A percentile compares a stretch with the other conserved stretches of the same genome.
Conservation (phyloP, 2,113 vertebrate genomes). For the Nothoprocta perdicaria region DNA sequence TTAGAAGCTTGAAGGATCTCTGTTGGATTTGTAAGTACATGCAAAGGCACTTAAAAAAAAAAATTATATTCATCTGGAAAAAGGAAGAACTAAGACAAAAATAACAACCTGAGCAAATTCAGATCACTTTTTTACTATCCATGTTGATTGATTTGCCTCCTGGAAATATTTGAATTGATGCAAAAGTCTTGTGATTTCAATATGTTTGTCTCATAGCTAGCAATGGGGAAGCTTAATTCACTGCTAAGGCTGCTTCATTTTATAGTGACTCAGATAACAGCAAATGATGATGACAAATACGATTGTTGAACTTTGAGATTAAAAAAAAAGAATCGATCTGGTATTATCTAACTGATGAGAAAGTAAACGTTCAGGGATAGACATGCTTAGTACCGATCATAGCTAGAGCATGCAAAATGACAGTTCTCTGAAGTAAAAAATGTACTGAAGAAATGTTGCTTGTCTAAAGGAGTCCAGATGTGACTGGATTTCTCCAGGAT, state of each 20-base stretch:
- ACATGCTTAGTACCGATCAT: not conserved
- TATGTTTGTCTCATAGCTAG: not conserved
- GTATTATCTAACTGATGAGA: not conserved
- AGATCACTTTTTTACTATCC: fast-evolving
- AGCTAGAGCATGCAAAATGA: fast-evolving
- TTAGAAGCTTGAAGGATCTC: not conserved
- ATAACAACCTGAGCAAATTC: not conserved
- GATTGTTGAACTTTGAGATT: not conserved
- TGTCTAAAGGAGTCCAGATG: not conserved
- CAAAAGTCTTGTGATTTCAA: not conserved
- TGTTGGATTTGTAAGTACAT: not conserved
- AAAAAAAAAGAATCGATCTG: not conserved
- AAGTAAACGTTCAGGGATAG: not conserved
- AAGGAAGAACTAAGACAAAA: not conserved
- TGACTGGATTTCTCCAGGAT: not conserved
- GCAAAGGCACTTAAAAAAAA: not conserved
- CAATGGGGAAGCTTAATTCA: not conserved
- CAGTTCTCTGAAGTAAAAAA: not conserved
- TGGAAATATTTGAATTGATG: not conserved
- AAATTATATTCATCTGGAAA: not conserved
- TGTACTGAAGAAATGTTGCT: not conserved
- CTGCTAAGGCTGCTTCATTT: not conserved
- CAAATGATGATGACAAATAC: not conserved
- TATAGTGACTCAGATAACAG: not conserved
- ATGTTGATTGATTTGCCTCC: fast-evolving